These are phyloP conservation scores for Cryptus viduatorius DNA, from an alignment of 2,888 invertebrate genomes.

Conservation along the genomic window DNA sequence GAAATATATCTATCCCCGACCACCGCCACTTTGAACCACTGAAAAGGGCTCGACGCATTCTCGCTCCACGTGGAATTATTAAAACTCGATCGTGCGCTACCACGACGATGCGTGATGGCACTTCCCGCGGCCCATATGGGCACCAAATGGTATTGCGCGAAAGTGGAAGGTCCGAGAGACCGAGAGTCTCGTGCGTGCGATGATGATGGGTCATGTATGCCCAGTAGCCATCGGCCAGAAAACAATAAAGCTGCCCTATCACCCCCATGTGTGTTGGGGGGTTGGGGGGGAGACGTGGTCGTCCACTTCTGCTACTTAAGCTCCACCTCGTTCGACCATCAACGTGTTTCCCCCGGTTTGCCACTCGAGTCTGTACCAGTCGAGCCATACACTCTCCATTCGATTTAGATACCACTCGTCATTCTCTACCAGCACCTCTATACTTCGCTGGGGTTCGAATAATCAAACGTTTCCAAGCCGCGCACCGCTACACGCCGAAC, in stretches of 20 bases:
- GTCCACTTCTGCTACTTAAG: constrained; percentile 78
- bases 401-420: constrained; percentile 59
- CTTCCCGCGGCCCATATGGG: not conserved
- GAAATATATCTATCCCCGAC: constrained; percentile 53
- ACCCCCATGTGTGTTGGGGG: constrained; percentile 60
- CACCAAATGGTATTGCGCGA: constrained; percentile 12
- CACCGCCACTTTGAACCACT: constrained; percentile 48
- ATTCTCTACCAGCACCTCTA: constrained; percentile 23
- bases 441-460: constrained; percentile 25
- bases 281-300: too few species aligned
- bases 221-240: constrained; percentile 78
- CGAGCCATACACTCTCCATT: constrained; percentile 71
- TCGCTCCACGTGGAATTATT: constrained; percentile 77
- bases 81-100: constrained; percentile 77
- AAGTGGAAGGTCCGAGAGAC: not conserved
- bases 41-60: constrained; percentile 59
- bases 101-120: constrained; percentile 29
- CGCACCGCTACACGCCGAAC: not conserved
- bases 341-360: constrained; percentile 42
- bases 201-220: constrained; percentile 71
- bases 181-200: constrained; percentile 46
- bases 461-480: constrained; percentile 4
- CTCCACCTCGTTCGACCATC: constrained; percentile 65
- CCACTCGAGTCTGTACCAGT: constrained; percentile 66
- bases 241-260: constrained; percentile 81